Evolutionary conservation across 1,140 invertebrate species (phyloP), one percentile per base, ranked within the genome.

Genomic region (Drosophila pallidifrons): DNA sequence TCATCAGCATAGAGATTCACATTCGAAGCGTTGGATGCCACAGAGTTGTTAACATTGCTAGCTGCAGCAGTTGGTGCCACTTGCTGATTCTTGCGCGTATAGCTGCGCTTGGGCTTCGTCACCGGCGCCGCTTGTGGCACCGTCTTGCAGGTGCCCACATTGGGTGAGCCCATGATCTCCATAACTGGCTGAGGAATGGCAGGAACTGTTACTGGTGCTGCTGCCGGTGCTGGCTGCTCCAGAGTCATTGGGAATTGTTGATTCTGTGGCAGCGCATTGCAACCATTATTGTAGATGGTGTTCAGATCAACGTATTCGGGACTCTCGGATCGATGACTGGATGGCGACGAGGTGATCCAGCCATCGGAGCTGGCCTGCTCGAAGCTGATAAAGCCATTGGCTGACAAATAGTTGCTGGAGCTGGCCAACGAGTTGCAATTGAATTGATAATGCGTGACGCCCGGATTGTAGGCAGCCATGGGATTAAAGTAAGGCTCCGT

Each of bases 311-410:
- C 83, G 54, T 92, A 93, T 57, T 92, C 93, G 11, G 94, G 94
- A 79, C 94, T 94, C 43, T 94, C 83, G 2, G 93, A 95, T n/a
- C 94, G 91, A 64, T 94, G 81, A 73, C 94, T 95, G 1, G 94
- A 93, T 2, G 94, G 94, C 73, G 94, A 94, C 0, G 94, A 94
- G 2, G 94, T 94, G 73, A 94, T 93, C 93, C 94, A 95, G 20
- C 94, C 94, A 89, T 95, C 94, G 5, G 91, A 92, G 58, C 85
- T 91, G 57, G 91, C 91, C 64, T 92, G 91, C 71, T 92, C 91
- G 43, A 92, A 92, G 41, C 77, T 91, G 45, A 91, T 90, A 59
- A 91, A 92, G 5, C 91, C 89, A 63, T 91, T 90, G 63, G 76
- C 65, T 0, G 89, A 79, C 41, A 91, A 52, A 57, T 88, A 92